These are phyloP conservation scores for Rhopalosiphum maidis DNA, from an alignment of 1,140 invertebrate species.

Conservation along the genomic window DNA sequence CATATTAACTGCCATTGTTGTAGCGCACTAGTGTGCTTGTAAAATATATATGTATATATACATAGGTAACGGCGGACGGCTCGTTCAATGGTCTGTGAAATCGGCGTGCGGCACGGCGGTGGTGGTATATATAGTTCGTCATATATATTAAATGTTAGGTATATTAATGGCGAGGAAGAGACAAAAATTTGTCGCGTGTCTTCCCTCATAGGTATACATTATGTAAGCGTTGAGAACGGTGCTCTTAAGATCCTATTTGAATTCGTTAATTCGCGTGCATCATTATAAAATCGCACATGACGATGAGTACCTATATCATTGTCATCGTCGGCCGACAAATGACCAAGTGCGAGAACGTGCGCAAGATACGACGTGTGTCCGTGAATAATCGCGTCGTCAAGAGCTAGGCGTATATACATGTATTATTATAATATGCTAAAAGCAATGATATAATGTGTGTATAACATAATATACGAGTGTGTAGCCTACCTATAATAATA, in stretches of 20 bases:
- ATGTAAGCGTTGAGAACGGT: no score
- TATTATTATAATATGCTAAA: neutral
- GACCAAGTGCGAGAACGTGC: slow-evolving; percentile 52
- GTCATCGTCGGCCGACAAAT: slow-evolving; percentile 49
- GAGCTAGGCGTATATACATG: neutral
- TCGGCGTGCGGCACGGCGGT: neutral
- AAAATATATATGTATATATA: neutral
- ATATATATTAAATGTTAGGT: neutral
- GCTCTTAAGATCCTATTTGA: slow-evolving; percentile 21
- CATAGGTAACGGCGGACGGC: neutral
- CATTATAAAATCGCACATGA: neutral
- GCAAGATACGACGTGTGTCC: slow-evolving; percentile 40
- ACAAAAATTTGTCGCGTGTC: neutral
- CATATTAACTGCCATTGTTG: neutral
- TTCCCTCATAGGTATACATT: neutral
- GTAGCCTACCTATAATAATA: neutral
- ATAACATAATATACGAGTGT: neutral
- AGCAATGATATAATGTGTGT: slow-evolving; percentile 15
- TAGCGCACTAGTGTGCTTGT: no score
- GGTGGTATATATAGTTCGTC: neutral
- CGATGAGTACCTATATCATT: neutral
- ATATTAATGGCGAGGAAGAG: neutral
- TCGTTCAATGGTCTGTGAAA: slow-evolving; percentile 48
- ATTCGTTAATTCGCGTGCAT: neutral
- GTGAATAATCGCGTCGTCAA: slow-evolving; percentile 40